A percentile compares a stretch with the other conserved stretches of the same genome.
These are phyloP conservation scores for Catharus fuscescens DNA, from an alignment of 2,113 vertebrate genomes.

Conservation along the genomic window DNA sequence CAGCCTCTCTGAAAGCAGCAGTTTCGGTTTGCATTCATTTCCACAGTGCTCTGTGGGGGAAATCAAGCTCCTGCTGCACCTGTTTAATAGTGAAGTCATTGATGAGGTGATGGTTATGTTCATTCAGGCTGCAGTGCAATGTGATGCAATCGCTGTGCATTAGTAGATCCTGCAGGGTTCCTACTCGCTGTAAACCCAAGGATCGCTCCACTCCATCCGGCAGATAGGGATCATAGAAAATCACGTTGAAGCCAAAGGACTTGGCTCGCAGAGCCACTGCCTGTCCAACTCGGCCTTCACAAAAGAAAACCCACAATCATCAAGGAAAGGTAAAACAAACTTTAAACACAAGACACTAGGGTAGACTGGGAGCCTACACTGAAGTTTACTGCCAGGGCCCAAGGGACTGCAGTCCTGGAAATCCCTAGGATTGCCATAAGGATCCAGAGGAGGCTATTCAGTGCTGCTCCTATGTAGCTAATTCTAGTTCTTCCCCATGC, in stretches of 20 bases:
- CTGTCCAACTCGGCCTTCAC: conserved; percentile 87
- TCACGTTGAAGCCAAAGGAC: conserved; percentile 89
- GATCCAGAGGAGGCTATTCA: background rate
- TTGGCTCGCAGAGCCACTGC: conserved; percentile 89
- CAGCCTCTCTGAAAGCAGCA: conserved; percentile 62
- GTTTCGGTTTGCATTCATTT: conserved; percentile 58
- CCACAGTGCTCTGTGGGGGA: conserved; percentile 48
- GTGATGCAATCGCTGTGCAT: conserved; percentile 92
- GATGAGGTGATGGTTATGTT: conserved; percentile 94
- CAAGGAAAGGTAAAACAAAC: conserved; percentile 58
- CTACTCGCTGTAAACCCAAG: conserved; percentile 87
- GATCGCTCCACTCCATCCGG: conserved; percentile 90
- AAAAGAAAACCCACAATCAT: conserved; percentile 65
- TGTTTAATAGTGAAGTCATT: conserved; percentile 96
- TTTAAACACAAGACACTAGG: conserved; percentile 48
- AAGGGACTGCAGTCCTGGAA: background rate
- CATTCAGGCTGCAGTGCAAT: conserved; percentile 91
- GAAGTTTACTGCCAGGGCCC: background rate
- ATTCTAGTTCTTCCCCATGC: conserved; percentile 18
- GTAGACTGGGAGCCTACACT: conserved; percentile 18
- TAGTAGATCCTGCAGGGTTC: conserved; percentile 89
- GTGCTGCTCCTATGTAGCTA: background rate
- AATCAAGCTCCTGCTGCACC: conserved; percentile 77
- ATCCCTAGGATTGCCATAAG: background rate
- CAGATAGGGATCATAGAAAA: conserved; percentile 91